Evolutionary conservation across 1,140 invertebrate genomes (phyloP).

Genomic region (Batillaria attramentaria): DNA sequence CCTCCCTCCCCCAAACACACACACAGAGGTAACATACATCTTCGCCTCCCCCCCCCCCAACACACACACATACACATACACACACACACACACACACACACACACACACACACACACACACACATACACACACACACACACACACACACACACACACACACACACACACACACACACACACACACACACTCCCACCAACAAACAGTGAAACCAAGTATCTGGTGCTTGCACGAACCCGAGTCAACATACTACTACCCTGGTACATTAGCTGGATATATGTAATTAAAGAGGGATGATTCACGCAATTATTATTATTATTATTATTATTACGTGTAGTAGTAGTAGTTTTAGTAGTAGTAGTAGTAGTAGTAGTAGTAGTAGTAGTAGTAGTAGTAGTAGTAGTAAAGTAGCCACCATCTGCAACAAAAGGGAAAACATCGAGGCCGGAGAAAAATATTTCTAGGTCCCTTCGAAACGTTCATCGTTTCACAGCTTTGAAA

Average conservation of each 20-base stretch:
- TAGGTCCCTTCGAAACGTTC: too few relatives aligned
- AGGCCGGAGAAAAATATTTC: too few relatives aligned
- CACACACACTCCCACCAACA: background rate
- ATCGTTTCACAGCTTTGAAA: too few relatives aligned
- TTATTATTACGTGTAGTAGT: background rate
- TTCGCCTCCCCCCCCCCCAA: background rate
- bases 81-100: background rate
- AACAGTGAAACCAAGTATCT: background rate
- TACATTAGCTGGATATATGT: background rate
- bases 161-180: constrained; percentile 11
- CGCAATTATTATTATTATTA: background rate
- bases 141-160: constrained; percentile 12
- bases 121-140: constrained; percentile 6
- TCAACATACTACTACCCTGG: background rate
- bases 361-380: too few relatives aligned
- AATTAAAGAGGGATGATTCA: background rate
- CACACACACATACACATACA: background rate
- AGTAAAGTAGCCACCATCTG: too few relatives aligned
- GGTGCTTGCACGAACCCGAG: background rate
- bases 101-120: constrained; percentile 5
- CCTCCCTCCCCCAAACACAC: background rate
- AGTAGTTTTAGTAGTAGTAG: background rate
- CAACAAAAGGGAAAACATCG: too few relatives aligned
- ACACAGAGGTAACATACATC: background rate
- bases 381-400: too few relatives aligned